A percentile compares a stretch with the other conserved stretches of the same genome.
phyloP scores from a whole-genome alignment of 2,888 invertebrate species.

The Mythimna albipuncta region DNA sequence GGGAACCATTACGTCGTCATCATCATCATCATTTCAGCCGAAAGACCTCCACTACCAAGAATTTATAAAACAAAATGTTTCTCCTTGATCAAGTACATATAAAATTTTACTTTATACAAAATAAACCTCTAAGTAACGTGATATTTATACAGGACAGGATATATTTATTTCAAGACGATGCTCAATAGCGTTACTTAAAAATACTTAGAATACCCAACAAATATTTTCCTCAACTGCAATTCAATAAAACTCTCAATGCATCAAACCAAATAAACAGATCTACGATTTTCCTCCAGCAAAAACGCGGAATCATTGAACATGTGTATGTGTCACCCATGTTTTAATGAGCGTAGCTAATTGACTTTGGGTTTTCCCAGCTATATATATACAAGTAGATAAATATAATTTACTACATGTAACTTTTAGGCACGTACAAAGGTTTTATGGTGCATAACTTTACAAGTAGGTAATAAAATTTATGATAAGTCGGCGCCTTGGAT shows the following conservation, averaged over 20 bases:
- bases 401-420: background rate
- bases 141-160: background rate
- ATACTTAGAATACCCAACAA: background rate
- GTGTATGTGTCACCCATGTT: conserved; percentile 23
- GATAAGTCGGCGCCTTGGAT: conserved; percentile 12
- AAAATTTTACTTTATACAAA: background rate
- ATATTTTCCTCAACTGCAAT: background rate
- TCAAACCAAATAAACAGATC: conserved; percentile 1
- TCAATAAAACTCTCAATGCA: conserved; percentile 6
- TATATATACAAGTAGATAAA: too few species aligned
- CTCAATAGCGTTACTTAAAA: background rate
- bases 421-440: conserved; percentile 34
- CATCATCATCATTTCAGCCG: too few species aligned
- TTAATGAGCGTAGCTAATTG: conserved; percentile 43
- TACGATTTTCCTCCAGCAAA: conserved; percentile 21
- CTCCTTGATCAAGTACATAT: background rate
- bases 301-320: conserved; percentile 22
- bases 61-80: too few species aligned
- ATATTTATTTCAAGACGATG: background rate
- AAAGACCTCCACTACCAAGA: too few species aligned
- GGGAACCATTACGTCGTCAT: too few species aligned
- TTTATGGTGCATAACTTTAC: conserved; percentile 36
- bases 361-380: conserved; percentile 40
- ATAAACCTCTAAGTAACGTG: background rate
- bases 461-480: conserved; percentile 29